Base-by-base conservation (phyloP, 2,797 vertebrate species). In the Austrolebias charrua region DNA sequence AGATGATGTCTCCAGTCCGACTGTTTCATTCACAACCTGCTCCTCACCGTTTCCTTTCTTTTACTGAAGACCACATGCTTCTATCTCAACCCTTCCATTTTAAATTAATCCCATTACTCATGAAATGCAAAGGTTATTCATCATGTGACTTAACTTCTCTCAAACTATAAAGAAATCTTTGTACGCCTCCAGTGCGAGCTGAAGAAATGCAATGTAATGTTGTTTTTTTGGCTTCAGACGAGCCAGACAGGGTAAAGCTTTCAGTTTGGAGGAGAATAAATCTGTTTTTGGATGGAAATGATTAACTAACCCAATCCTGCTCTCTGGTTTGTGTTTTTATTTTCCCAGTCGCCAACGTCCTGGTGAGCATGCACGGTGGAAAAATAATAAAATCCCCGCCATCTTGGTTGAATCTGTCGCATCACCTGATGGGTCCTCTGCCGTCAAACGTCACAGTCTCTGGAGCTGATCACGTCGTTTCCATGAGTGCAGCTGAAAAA, bases 241-340 rank as follows among this genome's bases (percentile, higher is more conserved):
- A 75, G 86, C 76, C 85, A 83, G 69, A 88, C 88, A 89, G 89
- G 88, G 88, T 90, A 85, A 88, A 79, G 78, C 78, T 85, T 88
- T 86, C 67, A 78, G 81, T 87, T 80, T 74, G 86, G 89, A 88
- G 87, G 87, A 89, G 79, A 91, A 90, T 91, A 90, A 90, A 82
- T 78, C 84, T 86, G 7, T 89, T 90, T 59, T 91, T 90, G 88
- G 82, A 91, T 89, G 88, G 88, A 91, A 90, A 90, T 79, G 29
- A 86, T n/a, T n/a, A n/a, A 82, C 83, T 86, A 84, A 89, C 78
- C 79, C 82, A 75, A 83, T 70, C 69, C 71, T 63, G 45, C 76
- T 70, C 73, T 72, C 65, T 88, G 76, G 70, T 80, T 81, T 84
- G 67, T 78, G 52, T 75, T 71, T 51, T 70, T 38, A 3, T 47